Conservation (phyloP, 2,888 invertebrate genomes). For the Leptinotarsa tumamoca region DNA sequence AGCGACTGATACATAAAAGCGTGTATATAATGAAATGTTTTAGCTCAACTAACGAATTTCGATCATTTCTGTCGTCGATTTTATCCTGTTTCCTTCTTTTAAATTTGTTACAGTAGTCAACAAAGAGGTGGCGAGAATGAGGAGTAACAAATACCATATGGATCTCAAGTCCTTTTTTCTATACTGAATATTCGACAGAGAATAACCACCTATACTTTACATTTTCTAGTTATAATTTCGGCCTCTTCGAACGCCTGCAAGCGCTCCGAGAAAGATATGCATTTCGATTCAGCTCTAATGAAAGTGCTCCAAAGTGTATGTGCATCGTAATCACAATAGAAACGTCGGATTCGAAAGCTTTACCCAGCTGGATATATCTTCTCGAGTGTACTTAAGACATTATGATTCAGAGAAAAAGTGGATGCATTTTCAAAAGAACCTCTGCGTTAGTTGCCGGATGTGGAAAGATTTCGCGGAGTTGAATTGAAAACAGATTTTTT, state of each 20-base stretch:
- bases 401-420: neutral
- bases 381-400: slow-evolving; percentile 10
- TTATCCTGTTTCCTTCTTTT: neutral
- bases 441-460: neutral
- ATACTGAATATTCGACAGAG: neutral
- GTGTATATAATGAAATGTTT: too few species aligned
- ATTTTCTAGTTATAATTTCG: slow-evolving; percentile 1
- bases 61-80: neutral
- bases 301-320: slow-evolving; percentile 24
- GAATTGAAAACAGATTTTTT: neutral
- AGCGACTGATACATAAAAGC: too few species aligned
- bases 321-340: slow-evolving; percentile 21
- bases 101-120: neutral
- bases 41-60: neutral
- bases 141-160: neutral
- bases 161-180: neutral
- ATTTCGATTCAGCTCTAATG: slow-evolving; percentile 25
- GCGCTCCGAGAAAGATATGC: slow-evolving; percentile 7
- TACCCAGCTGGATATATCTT: neutral
- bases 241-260: slow-evolving; percentile 12
- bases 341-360: slow-evolving; percentile 8
- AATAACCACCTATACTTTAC: neutral
- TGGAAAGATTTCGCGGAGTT: neutral
- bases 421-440: neutral
- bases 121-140: neutral